Evolutionary conservation across 2,888 invertebrate species (phyloP).

Genomic region (Nemotelus nigrinus): DNA sequence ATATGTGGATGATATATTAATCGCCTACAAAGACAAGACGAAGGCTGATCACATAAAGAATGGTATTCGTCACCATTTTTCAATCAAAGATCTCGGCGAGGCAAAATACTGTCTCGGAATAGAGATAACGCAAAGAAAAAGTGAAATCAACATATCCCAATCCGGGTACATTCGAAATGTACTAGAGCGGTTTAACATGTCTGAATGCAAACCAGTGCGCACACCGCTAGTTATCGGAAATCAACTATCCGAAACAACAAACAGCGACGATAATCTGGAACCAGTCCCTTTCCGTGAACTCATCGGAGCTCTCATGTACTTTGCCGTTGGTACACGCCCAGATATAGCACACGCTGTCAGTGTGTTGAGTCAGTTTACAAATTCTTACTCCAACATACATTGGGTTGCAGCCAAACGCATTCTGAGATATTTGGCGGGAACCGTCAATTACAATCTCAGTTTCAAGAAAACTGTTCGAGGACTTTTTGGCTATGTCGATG

Average conservation of each 20-base stretch:
- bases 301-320: slow-evolving; percentile 8
- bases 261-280: not conserved
- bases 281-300: slow-evolving; percentile 15
- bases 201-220: slow-evolving; percentile 48
- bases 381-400: not conserved
- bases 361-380: not conserved
- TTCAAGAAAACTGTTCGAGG: accelerated
- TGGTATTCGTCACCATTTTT: not conserved
- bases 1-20: not conserved
- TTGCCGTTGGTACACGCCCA: not conserved
- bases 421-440: not conserved
- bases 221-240: slow-evolving; percentile 46
- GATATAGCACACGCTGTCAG: slow-evolving; percentile 12
- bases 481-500: slow-evolving; percentile 10
- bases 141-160: slow-evolving; percentile 48
- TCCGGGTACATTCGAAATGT: slow-evolving; percentile 50
- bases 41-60: not conserved
- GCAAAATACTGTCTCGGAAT: slow-evolving; percentile 27
- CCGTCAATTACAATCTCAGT: not conserved
- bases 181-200: slow-evolving; percentile 50
- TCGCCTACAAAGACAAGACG: not conserved
- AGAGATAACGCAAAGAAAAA: slow-evolving; percentile 39
- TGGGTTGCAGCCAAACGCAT: not conserved
- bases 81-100: not conserved
- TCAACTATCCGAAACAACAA: not conserved